phyloP scores from a whole-genome alignment of 2,888 invertebrate genomes.

The Tineola bisselliella region DNA sequence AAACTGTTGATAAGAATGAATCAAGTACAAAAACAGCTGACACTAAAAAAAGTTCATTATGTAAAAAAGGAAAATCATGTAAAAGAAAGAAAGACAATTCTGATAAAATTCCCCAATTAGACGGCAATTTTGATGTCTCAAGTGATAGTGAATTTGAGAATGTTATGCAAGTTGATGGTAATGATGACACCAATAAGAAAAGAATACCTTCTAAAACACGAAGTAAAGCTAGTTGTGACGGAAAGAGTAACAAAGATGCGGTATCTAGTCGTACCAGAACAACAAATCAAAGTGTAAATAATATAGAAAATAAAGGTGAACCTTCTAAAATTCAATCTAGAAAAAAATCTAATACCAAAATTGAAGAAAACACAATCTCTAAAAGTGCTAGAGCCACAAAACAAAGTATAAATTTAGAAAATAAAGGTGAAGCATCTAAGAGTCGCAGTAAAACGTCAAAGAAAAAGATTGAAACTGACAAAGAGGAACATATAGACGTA shows the following conservation, averaged over 20 bases:
- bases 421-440: not conserved
- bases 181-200: constrained; percentile 29
- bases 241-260: not conserved
- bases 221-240: constrained; percentile 28
- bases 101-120: constrained; percentile 58
- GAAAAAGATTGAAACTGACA: constrained; percentile 17
- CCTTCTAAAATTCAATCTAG: constrained; percentile 21
- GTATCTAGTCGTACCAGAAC: constrained; percentile 16
- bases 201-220: constrained; percentile 21
- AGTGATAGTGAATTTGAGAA: constrained; percentile 20
- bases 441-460: constrained; percentile 15
- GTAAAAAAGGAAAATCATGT: constrained; percentile 21
- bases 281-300: constrained; percentile 12
- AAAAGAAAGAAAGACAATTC: constrained; percentile 23
- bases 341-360: not conserved
- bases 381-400: not conserved
- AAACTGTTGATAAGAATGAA: constrained; percentile 24
- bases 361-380: not conserved
- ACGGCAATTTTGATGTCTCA: constrained; percentile 58
- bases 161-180: constrained; percentile 46
- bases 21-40: constrained; percentile 14
- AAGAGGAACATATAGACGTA: constrained; percentile 11
- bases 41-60: constrained; percentile 17
- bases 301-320: constrained; percentile 17
- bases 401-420: not conserved